Evolutionary conservation across 2,888 invertebrate species (phyloP).

Genomic region (Amblyjoppa proteus): DNA sequence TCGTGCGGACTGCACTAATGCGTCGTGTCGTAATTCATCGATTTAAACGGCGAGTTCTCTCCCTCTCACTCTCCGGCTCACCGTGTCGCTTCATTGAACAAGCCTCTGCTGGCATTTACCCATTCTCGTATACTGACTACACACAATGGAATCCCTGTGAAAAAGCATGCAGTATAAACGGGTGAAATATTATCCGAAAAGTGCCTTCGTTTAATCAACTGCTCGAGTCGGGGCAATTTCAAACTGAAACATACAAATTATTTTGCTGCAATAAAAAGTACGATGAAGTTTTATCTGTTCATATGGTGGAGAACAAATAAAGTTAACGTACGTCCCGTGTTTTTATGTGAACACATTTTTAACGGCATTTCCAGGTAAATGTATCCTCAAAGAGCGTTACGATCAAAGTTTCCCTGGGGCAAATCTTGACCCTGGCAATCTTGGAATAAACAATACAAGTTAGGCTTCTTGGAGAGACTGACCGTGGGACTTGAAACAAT

Average conservation of each 20-base stretch:
- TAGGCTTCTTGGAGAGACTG: too few relatives aligned
- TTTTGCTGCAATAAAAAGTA: slow-evolving; percentile 5
- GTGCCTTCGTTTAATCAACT: slow-evolving; percentile 57
- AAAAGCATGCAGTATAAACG: slow-evolving; percentile 36
- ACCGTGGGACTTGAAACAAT: too few relatives aligned
- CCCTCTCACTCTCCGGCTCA: slow-evolving; percentile 70
- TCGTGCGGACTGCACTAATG: slow-evolving; percentile 84
- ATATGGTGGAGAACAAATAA: not conserved
- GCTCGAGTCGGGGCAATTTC: slow-evolving; percentile 42
- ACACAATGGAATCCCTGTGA: slow-evolving; percentile 34
- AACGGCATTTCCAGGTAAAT: too few relatives aligned
- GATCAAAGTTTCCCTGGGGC: too few relatives aligned
- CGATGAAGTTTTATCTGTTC: slow-evolving; percentile 12
- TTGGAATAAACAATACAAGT: too few relatives aligned
- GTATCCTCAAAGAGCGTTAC: too few relatives aligned
- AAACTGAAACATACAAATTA: slow-evolving; percentile 34
- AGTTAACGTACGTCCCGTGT: not conserved
- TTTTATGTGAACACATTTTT: too few relatives aligned
- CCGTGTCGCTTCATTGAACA: slow-evolving; percentile 53
- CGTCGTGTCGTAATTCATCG: slow-evolving; percentile 85
- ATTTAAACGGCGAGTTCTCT: slow-evolving; percentile 79
- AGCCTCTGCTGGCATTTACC: slow-evolving; percentile 69
- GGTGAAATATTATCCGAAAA: slow-evolving; percentile 58
- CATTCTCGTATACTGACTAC: slow-evolving; percentile 23
- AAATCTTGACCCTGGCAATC: too few relatives aligned